Evolutionary conservation across 2,113 vertebrate genomes (phyloP), one percentile per base, ranked within the genome.

Genomic region (Antechinus stuartii): DNA sequence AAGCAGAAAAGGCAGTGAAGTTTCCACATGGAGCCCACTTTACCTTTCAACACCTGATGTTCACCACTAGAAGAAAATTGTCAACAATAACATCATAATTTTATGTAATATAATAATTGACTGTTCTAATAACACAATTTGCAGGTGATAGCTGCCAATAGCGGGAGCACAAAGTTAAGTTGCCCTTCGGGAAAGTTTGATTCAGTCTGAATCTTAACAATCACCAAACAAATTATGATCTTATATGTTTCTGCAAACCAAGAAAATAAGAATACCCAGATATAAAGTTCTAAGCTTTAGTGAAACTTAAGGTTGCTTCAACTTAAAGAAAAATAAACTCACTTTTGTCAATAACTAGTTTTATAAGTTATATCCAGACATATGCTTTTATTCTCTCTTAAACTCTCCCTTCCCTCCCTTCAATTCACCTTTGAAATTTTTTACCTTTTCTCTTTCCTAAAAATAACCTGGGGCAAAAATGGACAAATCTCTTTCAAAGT

Each of bases 281-380:
- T 91, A n/a, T 91, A 27, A 96, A 92, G 92, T 96, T 54, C n/a
- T 52, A n/a, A 89, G 54, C 23, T 94, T 97, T 54, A 50, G 92
- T 76, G 93, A 84, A 27, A 30, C 35, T 1, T 0, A 30, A 49
- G 24, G 2, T 42, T 84, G 35, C n/a, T 84, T 84, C n/a, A 84
- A 84, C n/a, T 84, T 84, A 84, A 42, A 84, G n/a, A 23, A 84
- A 42, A 84, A 42, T 84, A 23, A 84, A 84, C 68, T 42, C 19
- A 84, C 22, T 84, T 42, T 2, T 42, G 23, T 42, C 8, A 35
- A 42, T 8, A 84, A 42, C 35, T 42, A 42, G 19, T 42, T 84
- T 23, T 42, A 22, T 84, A 16, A 16, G 2, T 84, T 23, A 8
- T 84, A 42, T 42, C 19, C 7, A 23, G 35, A 84, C 19, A 22